Evolutionary conservation across 2,797 vertebrate species (phyloP).

Genomic region (Intellagama lesueurii): DNA sequence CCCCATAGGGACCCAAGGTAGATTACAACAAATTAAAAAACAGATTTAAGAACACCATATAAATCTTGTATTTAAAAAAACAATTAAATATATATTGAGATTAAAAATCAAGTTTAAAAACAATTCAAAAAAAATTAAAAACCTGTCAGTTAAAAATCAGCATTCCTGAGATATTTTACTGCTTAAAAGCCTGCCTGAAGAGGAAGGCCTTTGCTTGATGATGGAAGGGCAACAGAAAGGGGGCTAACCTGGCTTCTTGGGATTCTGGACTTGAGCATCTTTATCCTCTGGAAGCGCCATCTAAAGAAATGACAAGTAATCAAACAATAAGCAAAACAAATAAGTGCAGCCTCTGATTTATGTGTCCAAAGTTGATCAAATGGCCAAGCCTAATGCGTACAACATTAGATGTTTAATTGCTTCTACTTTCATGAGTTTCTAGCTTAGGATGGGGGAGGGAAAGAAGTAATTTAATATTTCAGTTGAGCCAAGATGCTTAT

Average conservation of each 20-base stretch:
- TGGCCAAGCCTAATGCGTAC: background rate
- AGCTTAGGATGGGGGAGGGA: background rate
- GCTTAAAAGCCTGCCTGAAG: no score
- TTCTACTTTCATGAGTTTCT: constrained; percentile 5
- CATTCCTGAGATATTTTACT: no score
- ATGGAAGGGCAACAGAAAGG: no score
- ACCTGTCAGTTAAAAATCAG: no score
- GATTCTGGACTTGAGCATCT: background rate
- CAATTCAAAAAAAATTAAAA: no score
- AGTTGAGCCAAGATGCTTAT: constrained; percentile 1
- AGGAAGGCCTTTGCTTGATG: background rate
- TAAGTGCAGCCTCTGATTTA: background rate
- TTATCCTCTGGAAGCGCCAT: background rate
- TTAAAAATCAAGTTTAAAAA: no score
- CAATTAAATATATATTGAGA: no score
- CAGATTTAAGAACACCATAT: no score
- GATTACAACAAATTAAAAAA: no score
- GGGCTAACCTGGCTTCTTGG: background rate
- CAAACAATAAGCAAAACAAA: background rate
- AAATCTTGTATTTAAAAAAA: no score
- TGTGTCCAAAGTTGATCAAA: background rate
- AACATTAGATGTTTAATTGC: constrained; percentile 26
- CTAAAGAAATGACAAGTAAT: no score
- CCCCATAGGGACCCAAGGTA: no score
- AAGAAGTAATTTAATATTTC: constrained; percentile 28